Conservation (phyloP, 2,888 invertebrate genomes). For the Cephus runcator region DNA sequence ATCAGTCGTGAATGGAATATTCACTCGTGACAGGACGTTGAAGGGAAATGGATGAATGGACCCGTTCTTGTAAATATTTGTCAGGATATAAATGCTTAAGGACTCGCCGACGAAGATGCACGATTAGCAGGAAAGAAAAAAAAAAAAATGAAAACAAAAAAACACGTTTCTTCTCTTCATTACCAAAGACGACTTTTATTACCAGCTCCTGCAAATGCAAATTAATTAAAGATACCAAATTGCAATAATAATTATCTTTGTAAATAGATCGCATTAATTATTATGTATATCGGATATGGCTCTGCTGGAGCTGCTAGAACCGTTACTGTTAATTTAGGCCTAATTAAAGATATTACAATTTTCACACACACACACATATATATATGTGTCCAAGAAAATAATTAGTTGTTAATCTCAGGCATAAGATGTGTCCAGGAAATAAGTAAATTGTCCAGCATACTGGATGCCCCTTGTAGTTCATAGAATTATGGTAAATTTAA, state of each 20-base stretch:
- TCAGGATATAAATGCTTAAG: not conserved
- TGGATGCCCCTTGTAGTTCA: not conserved
- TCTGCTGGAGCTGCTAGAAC: not conserved
- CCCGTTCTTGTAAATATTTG: not conserved
- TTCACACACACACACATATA: not conserved
- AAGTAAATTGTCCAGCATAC: not conserved
- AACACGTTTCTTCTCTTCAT: conserved; percentile 7
- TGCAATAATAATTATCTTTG: conserved; percentile 23
- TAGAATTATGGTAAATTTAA: not conserved
- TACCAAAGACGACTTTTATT: conserved; percentile 11
- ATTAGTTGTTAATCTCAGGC: too few species aligned
- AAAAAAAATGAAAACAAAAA: too few species aligned
- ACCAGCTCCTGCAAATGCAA: conserved; percentile 11
- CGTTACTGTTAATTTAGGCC: not conserved
- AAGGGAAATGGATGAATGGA: not conserved
- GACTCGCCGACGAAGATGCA: not conserved
- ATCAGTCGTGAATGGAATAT: not conserved
- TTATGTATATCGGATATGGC: conserved; percentile 7
- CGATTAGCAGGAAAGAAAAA: not conserved
- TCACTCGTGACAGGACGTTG: not conserved
- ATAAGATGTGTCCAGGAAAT: not conserved
- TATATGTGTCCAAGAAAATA: not conserved
- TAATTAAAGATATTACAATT: conserved; percentile 2
- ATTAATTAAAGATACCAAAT: conserved; percentile 26
- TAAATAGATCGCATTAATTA: conserved; percentile 24